Evolutionary conservation across 2,113 vertebrate species (phyloP), one percentile per base, ranked within the genome.

Genomic region (Amia ocellicauda): DNA sequence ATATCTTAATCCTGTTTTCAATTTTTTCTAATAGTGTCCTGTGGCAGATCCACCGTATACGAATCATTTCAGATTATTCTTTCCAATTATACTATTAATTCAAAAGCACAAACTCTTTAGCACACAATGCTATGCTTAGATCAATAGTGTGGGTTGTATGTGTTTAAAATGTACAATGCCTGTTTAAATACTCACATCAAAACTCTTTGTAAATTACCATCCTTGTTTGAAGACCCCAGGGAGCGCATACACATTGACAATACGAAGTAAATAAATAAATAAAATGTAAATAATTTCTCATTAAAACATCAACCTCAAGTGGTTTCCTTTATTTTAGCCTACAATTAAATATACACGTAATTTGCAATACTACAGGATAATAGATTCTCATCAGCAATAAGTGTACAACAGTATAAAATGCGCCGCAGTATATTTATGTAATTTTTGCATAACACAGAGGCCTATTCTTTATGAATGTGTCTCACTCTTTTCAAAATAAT

Each of bases 391-490:
- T 47, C 43, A 78, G 73, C 58, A 66, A 64, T 72, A 74, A 83
- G 78, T 69, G 68, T 64, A 69, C 29, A 5, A 17, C 59, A 61
- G 53, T 68, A 66, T 72, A 67, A 50, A 51, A 61, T 58, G 29
- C 45, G 58, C 67, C 63, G 62, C 73, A 72, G 62, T 56, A 65
- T 60, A 57, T 67, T 55, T 42, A 64, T 72, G 14, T 45, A 7
- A 17, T 47, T 72, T 85, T 85, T 78, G 79, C 80, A 84, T 82
- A 84, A 80, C 80, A 84, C 78, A 85, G 78, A 78, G 71, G 40
- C 58, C 70, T 60, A 73, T 75, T 68, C 71, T 80, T 81, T 75
- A 71, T 71, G 72, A 74, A 62, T 59, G 20, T 52, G 56, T 74
- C 74, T 63, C 65, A 62, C 68, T 75, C 79, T 77, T 73, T 74